Conservation (phyloP, 2,888 invertebrate genomes). For the Rhagophthalmus giganteus region DNA sequence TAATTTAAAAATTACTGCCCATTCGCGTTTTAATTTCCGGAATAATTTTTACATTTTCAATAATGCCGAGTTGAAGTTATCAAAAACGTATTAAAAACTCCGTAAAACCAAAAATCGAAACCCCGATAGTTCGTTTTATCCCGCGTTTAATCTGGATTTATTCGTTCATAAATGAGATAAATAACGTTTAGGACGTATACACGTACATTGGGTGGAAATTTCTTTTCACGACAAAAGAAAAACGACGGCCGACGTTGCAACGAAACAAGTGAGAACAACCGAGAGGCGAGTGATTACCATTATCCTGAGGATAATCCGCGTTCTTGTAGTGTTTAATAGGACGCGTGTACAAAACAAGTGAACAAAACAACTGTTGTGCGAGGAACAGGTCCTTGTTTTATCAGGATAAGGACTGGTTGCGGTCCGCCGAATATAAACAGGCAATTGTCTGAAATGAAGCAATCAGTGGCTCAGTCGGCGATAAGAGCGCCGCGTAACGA, state of each 20-base stretch:
- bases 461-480: slow-evolving; percentile 57
- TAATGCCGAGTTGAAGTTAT: background rate
- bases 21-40: slow-evolving; percentile 2
- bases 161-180: too few relatives aligned
- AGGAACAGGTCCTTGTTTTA: slow-evolving; percentile 49
- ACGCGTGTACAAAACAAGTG: slow-evolving; percentile 36
- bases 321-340: slow-evolving; percentile 43
- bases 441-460: slow-evolving; percentile 59
- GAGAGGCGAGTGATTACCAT: slow-evolving; percentile 45
- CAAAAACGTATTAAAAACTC: background rate
- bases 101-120: background rate
- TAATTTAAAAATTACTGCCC: slow-evolving; percentile 21
- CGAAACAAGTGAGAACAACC: slow-evolving; percentile 37
- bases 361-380: slow-evolving; percentile 39
- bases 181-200: too few relatives aligned
- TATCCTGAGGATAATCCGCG: slow-evolving; percentile 46
- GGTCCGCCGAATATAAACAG: slow-evolving; percentile 58
- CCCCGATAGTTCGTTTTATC: too few relatives aligned
- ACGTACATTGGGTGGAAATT: slow-evolving; percentile 1
- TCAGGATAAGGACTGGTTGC: slow-evolving; percentile 53
- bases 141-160: too few relatives aligned
- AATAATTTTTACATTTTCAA: slow-evolving; percentile 1
- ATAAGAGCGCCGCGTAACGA: slow-evolving; percentile 58
- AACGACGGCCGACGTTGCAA: slow-evolving; percentile 14
- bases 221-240: slow-evolving; percentile 13